Base-by-base conservation (phyloP, 2,113 vertebrate species). In the Ptyas mucosa region DNA sequence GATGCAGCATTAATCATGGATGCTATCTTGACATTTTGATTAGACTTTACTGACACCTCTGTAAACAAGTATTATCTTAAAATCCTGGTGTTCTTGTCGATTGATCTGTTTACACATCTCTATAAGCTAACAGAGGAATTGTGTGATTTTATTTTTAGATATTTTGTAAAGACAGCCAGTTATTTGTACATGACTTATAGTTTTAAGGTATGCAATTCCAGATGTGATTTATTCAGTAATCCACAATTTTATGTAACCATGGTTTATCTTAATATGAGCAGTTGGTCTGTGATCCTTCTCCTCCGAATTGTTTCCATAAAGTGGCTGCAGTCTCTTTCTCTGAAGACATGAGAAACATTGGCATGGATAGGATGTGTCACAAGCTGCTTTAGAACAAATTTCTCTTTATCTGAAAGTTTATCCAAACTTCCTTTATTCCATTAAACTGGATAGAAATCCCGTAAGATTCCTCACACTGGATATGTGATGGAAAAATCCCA, bases 391-490 rank as follows among this genome's bases (percentile, higher is more conserved):
- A 89, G 88, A 93, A 88, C 39, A 92, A 91, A 89, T 11, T 93
- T 89, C 21, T 93, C 93, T 92, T 95, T 90, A 6, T 88, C 86
- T 57, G 10, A 15, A 89, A 58, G 24, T 52, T 95, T 94, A 93
- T 51, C 91, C 90, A 92, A 95, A 88, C 9, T 43, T 91, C 15
- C 46, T 87, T 93, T 88, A 26, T 21, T 90, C 91, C 85, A 58
- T 34, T 92, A 87, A 87, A 92, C 23, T 1, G 94, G 64, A 93
- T 15, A 93, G 88, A 96, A 96, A 39, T 90, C 64, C 29, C 90
- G 92, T 20, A 29, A 88, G 64, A 95, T 91, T 1, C 90, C 49
- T 89, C 46, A 51, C 15, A 18, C 21, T 90, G 43, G 43, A 96
- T 93, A 91, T 26, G 90, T 8, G 90, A 92, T 0, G 1, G 85